phyloP scores from a whole-genome alignment of 2,888 invertebrate species.

The Andrena trimmerana region DNA sequence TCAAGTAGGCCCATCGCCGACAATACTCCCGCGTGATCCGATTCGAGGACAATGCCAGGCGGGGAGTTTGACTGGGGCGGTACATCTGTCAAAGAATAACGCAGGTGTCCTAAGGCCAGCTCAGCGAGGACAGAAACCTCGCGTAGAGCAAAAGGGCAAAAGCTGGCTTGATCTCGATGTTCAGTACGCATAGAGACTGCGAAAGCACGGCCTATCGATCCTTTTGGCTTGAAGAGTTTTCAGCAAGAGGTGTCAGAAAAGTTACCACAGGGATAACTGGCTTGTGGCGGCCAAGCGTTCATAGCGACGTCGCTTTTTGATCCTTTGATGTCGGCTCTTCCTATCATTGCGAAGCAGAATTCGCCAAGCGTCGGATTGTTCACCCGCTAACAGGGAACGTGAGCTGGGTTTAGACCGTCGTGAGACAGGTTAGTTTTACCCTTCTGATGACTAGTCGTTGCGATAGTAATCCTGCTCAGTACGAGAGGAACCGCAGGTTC shows the following conservation, averaged over 20 bases:
- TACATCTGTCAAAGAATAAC: constrained; percentile 88
- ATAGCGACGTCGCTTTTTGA: constrained; percentile 88
- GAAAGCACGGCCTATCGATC: too few species aligned
- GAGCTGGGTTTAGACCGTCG: too few species aligned
- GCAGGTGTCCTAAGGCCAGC: constrained; percentile 87
- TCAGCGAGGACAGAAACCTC: constrained; percentile 88
- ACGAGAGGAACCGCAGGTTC: too few species aligned
- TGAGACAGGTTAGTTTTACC: too few species aligned
- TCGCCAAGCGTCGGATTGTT: too few species aligned
- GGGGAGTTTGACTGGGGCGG: constrained; percentile 90
- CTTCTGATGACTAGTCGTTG: too few species aligned
- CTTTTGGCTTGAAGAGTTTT: too few species aligned
- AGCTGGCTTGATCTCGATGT: too few species aligned
- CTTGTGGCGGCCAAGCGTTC: constrained; percentile 85
- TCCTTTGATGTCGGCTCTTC: constrained; percentile 92
- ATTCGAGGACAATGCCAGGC: constrained; percentile 88
- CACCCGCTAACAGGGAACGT: too few species aligned
- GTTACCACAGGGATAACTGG: constrained; percentile 87
- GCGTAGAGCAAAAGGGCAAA: too few species aligned
- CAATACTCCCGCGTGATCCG: constrained; percentile 85
- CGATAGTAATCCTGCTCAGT: too few species aligned
- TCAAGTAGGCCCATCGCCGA: constrained; percentile 85
- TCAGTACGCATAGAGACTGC: too few species aligned
- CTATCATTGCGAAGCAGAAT: constrained; percentile 90
- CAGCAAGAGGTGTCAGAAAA: constrained; percentile 85